These are phyloP conservation scores for Tenthredo livida DNA, from an alignment of 2,888 invertebrate genomes.

Conservation along the genomic window DNA sequence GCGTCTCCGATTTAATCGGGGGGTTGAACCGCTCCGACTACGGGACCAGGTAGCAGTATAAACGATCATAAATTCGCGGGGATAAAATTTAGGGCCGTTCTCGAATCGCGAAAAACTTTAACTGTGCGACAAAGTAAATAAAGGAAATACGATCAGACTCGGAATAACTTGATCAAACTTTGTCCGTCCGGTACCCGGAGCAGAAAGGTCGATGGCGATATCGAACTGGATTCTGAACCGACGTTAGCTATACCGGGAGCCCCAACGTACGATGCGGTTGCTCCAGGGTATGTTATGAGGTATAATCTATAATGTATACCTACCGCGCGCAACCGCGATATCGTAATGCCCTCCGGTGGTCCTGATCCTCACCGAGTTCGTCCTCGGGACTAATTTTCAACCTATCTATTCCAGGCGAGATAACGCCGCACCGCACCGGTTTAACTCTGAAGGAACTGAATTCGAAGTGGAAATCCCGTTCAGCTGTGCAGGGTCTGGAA, in stretches of 20 bases:
- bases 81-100: slow-evolving; percentile 34
- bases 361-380: slow-evolving; percentile 21
- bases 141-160: background rate
- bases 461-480: background rate
- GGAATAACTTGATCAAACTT: slow-evolving; percentile 17
- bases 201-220: background rate
- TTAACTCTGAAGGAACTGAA: background rate
- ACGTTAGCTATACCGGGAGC: slow-evolving; percentile 25
- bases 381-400: slow-evolving; percentile 36
- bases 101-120: background rate
- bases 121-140: background rate
- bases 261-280: background rate
- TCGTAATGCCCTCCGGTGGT: slow-evolving; percentile 50
- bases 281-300: slow-evolving; percentile 25
- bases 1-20: background rate
- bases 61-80: slow-evolving; percentile 42
- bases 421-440: slow-evolving; percentile 27
- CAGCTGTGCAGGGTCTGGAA: background rate
- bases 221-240: slow-evolving; percentile 2
- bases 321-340: slow-evolving; percentile 39
- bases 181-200: background rate
- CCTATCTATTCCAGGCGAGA: slow-evolving; percentile 22
- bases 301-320: slow-evolving; percentile 35
- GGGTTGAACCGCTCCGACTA: background rate
- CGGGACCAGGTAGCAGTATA: slow-evolving; percentile 18